Conservation (phyloP, 2,113 vertebrate genomes). For the Rhinoptilus africanus region DNA sequence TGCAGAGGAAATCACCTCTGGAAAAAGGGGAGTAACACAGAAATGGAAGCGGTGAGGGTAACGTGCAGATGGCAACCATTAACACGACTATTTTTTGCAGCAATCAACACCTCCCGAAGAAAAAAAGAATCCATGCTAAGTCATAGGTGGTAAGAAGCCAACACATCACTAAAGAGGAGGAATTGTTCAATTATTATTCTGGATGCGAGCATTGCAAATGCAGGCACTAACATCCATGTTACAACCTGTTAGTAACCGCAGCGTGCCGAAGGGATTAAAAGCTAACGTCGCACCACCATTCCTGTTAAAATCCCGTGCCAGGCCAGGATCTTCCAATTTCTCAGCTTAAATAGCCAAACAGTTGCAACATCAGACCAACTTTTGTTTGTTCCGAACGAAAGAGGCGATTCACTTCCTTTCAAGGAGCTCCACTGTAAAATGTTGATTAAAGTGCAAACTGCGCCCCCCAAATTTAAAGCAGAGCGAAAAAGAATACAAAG, state of each 20-base stretch:
- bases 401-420: constrained; percentile 31
- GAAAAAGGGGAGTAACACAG: background rate
- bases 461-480: background rate
- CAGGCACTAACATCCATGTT: constrained; percentile 21
- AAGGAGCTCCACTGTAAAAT: background rate
- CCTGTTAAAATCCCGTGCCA: constrained; percentile 1
- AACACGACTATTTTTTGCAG: background rate
- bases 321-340: constrained; percentile 11
- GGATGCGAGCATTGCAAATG: background rate
- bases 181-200: constrained; percentile 7
- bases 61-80: background rate
- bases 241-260: constrained; percentile 17
- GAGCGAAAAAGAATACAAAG: background rate
- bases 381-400: background rate
- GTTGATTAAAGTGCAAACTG: background rate
- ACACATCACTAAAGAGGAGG: background rate
- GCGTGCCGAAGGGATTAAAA: constrained; percentile 8
- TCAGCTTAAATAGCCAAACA: background rate
- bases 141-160: constrained; percentile 37
- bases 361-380: constrained; percentile 1
- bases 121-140: background rate
- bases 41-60: background rate
- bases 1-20: background rate
- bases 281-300: background rate
- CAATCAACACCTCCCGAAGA: constrained; percentile 22